Base-by-base conservation (phyloP, 2,888 invertebrate genomes). In the Sympetrum striolatum region DNA sequence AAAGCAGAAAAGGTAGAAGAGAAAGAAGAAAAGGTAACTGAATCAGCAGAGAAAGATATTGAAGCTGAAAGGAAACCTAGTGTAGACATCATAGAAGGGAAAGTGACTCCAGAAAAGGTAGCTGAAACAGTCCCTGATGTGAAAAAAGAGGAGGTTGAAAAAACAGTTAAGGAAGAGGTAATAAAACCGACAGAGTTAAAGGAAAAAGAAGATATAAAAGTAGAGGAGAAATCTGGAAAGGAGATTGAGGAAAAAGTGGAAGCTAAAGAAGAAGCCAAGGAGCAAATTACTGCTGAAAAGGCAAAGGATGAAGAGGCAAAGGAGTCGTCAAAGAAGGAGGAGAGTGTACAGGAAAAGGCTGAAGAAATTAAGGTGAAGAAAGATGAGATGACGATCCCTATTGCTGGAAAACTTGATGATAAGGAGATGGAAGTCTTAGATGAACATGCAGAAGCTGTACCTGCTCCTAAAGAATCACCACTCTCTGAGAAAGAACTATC, bases 1-100 rank as follows among this genome's bases (percentile, higher is more conserved):
- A 48, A 90, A 81, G 90, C 90, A 73, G 91, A 86, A 90, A 90
- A 90, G 37, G 35, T 79, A 15, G 81, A 81, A 44, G 53, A 25
- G 25, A 31, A 25, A 37, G 81, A 82, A 25, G 73, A 90, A n/a
- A 81, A 31, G 35, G 60, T 44, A 31, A 0, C 64, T 53, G 14
- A n/a, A 15, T 31, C 18, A 53, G 31, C 25, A 6, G 81, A 53
- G 53, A 15, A 48, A 18, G 64, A 53, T 53, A 53, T 15, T 14
- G 31, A 53, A 31, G 44, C 5, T 15, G 15, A 81, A 81, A 44
- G 44, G 5, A 53, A 53, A 53, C 53, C 53, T 18, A 18, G 53
- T 53, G 18, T 18, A 8, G 53, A 53, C 18, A 53, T 53, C 53
- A 53, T 18, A 15, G 64, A 90, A 31, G 79, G 86, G 12, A 39